Conservation (phyloP, 2,888 invertebrate species). For the Abrostola tripartita region DNA sequence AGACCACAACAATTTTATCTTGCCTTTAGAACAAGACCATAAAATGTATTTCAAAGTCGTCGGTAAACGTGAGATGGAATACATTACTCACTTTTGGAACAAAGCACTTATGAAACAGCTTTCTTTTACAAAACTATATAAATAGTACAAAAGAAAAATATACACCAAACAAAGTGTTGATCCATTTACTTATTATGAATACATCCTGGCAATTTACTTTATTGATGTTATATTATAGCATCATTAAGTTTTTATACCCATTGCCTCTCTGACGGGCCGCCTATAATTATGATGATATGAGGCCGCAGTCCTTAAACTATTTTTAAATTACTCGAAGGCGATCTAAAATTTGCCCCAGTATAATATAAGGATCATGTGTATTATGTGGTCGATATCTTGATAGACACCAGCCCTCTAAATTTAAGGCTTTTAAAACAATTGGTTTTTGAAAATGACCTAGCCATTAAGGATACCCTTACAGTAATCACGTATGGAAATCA, state of each 20-base stretch:
- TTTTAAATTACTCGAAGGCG: constrained; percentile 80
- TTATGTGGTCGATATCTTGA: constrained; percentile 73
- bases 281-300: constrained; percentile 83
- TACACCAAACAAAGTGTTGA: constrained; percentile 72
- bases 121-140: constrained; percentile 36
- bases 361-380: constrained; percentile 72
- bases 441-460: constrained; percentile 56
- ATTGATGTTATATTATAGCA: constrained; percentile 84
- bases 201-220: constrained; percentile 86
- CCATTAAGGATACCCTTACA: constrained; percentile 53
- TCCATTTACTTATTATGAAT: constrained; percentile 79
- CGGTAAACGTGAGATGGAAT: constrained; percentile 69
- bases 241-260: constrained; percentile 84
- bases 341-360: constrained; percentile 78
- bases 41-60: constrained; percentile 68
- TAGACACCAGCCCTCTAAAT: constrained; percentile 73
- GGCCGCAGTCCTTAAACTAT: constrained; percentile 81
- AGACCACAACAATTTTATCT: constrained; percentile 74
- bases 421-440: constrained; percentile 65
- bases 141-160: constrained; percentile 54
- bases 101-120: constrained; percentile 39
- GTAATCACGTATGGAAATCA: constrained; percentile 67
- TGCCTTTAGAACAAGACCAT: constrained; percentile 68
- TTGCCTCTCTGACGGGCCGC: constrained; percentile 76
- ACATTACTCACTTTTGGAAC: constrained; percentile 65